Conservation (phyloP, 2,113 vertebrate species). For the Pionites leucogaster region DNA sequence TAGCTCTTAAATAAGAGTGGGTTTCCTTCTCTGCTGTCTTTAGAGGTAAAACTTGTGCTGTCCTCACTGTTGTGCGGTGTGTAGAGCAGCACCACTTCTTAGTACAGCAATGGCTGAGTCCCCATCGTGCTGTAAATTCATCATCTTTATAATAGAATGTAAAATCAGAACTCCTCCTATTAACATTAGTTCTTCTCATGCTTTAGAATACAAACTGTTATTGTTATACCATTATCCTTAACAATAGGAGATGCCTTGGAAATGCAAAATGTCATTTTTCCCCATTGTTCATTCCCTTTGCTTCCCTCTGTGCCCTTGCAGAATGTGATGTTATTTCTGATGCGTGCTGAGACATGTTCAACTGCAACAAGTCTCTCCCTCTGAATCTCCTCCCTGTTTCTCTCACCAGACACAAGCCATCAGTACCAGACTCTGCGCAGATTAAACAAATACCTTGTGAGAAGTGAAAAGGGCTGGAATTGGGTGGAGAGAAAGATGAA, state of each 20-base stretch:
- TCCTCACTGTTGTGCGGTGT: neutral
- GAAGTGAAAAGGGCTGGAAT: neutral
- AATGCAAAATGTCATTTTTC: neutral
- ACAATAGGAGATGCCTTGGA: neutral
- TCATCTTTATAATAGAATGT: neutral
- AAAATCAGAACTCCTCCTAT: neutral
- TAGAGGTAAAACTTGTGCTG: neutral
- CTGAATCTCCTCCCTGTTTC: neutral
- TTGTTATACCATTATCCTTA: neutral
- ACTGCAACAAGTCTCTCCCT: neutral
- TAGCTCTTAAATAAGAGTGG: neutral
- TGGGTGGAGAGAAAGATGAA: neutral
- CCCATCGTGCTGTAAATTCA: neutral
- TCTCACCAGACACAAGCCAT: neutral
- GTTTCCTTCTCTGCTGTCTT: neutral
- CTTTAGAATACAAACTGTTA: neutral
- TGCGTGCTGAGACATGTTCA: neutral
- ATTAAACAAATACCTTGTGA: neutral
- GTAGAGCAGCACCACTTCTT: neutral
- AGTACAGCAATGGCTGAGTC: neutral
- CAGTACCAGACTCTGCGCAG: neutral
- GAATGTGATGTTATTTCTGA: neutral
- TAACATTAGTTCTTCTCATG: neutral
- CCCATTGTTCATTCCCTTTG: neutral
- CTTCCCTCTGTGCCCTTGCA: neutral